Base-by-base conservation (phyloP, 2,797 vertebrate genomes). In the Bufotes viridis region DNA sequence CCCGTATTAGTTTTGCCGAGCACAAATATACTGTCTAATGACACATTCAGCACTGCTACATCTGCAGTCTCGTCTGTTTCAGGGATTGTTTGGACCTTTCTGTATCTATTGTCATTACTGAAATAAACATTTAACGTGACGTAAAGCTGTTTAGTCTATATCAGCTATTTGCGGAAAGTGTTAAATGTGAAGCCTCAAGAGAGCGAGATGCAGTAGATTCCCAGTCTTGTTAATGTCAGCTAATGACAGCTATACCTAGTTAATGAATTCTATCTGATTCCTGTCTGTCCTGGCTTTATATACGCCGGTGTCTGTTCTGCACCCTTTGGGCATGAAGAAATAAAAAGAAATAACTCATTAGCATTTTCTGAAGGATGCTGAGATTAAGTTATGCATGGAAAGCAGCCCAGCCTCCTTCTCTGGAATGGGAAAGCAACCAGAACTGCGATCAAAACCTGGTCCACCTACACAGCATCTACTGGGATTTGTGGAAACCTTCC, bases 361-460 rank as follows among this genome's bases (percentile, higher is more conserved):
- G 81, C 80, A 89, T 87, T 83, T 83, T 89, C 63, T 72, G 88
- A 89, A 89, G 61, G 85, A 89, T 83, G 61, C 79, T 17, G 15
- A 24, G 55, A 78, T 78, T 89, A 82, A 83, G 88, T 89, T 87
- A 89, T 87, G 88, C 85, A 79, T 89, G 88, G 85, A 89, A 89
- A 86, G n/a, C 17, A 79, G 72, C 85, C 88, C 84, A 89, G 42
- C 80, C 78, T 79, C 81, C 85, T 65, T 87, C 84, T 74, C 20
- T 57, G 34, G 42, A 55, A 83, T 79, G 88, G 88, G 88, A 89
- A 89, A 60, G 72, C 53, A 79, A 89, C 84, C 88, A 89, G 75
- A 89, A 89, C 49, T 78, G 49, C 76, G 75, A 55, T 74, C 29
- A 87, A 86, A 89, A 89, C 74, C 84, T 89, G 88, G 84, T 89